A percentile compares a stretch with the other conserved stretches of the same genome.
Conservation (phyloP, 2,888 invertebrate species). For the Dynastes maya region DNA sequence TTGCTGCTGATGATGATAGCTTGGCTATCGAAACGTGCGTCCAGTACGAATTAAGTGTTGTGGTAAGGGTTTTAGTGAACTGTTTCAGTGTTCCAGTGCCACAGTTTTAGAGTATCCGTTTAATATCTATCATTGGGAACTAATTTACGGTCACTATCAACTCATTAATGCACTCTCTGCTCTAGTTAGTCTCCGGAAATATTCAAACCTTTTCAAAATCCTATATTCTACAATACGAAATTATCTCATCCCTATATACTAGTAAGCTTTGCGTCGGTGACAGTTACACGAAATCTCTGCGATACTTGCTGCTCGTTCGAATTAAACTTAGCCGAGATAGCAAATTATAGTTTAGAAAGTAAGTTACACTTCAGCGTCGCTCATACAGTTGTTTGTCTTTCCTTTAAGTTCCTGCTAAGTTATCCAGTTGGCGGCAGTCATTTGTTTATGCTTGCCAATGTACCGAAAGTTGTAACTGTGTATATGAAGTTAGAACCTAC, state of each 20-base stretch:
- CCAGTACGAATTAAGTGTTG: no score
- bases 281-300: not conserved
- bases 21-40: no score
- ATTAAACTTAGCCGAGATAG: slow-evolving; percentile 31
- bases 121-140: no score
- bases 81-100: no score
- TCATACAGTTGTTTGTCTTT: slow-evolving; percentile 29
- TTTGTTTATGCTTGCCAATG: slow-evolving; percentile 29
- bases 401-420: slow-evolving; percentile 21
- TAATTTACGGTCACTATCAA: no score
- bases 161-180: no score
- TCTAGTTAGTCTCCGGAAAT: no score
- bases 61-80: no score
- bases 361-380: slow-evolving; percentile 34
- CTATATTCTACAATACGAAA: no score
- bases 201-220: not conserved
- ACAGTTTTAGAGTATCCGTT: no score
- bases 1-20: no score
- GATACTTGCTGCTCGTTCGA: slow-evolving; percentile 9
- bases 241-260: no score
- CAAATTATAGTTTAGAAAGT: slow-evolving; percentile 39
- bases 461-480: slow-evolving; percentile 8
- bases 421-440: slow-evolving; percentile 20
- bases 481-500: slow-evolving; percentile 11
- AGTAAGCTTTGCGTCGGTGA: not conserved